Conservation (phyloP, 2,797 vertebrate species). For the Sandelia bainsii region DNA sequence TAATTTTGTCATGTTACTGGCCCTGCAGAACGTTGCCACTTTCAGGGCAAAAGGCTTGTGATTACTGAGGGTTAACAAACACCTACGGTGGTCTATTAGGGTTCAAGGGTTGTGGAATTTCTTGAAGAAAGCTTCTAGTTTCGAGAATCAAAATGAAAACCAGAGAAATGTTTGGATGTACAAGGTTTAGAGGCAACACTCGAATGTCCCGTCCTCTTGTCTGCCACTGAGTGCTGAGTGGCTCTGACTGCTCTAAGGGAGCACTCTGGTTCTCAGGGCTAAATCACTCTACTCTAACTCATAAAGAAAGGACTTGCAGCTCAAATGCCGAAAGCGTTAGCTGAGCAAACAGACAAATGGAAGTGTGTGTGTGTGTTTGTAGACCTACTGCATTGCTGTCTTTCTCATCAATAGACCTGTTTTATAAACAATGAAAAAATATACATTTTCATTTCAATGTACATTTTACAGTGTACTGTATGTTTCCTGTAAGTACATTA, state of each 20-base stretch:
- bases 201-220: conserved; percentile 63
- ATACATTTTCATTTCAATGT: neutral
- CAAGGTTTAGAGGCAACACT: conserved; percentile 61
- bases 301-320: conserved; percentile 65
- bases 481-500: neutral
- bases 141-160: conserved; percentile 31
- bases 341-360: conserved; percentile 71
- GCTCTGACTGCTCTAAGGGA: conserved; percentile 70
- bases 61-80: conserved; percentile 10
- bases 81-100: conserved; percentile 1
- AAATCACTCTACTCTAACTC: conserved; percentile 79
- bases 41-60: conserved; percentile 1
- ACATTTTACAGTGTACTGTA: too few species aligned
- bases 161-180: conserved; percentile 49
- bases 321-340: conserved; percentile 58
- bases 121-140: conserved; percentile 25
- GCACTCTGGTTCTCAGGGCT: conserved; percentile 78
- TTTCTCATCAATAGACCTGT: conserved; percentile 9
- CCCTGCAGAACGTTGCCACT: conserved; percentile 15
- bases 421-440: neutral
- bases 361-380: conserved; percentile 37
- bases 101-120: conserved; percentile 27
- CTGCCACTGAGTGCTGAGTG: conserved; percentile 70
- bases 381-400: conserved; percentile 8
- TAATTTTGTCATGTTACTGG: neutral